Conservation (phyloP, 2,113 vertebrate species). For the Astur gentilis region DNA sequence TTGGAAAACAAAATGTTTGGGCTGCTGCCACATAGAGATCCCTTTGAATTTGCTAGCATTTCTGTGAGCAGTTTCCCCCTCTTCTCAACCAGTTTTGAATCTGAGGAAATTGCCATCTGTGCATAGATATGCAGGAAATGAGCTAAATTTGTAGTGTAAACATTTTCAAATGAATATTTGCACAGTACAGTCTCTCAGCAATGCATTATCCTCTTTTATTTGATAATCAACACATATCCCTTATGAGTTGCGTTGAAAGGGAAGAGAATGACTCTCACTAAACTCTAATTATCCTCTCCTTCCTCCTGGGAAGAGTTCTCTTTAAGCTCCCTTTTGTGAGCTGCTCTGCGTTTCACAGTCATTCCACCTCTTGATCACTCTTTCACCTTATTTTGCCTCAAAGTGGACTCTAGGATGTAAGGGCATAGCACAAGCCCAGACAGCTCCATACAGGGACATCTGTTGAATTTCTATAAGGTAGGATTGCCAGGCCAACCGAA, state of each 20-base stretch:
- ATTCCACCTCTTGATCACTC: neutral
- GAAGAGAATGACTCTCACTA: conserved; percentile 51
- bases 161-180: conserved; percentile 66
- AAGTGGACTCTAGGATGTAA: neutral
- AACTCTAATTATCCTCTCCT: conserved; percentile 48
- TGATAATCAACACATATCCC: conserved; percentile 59
- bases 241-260: conserved; percentile 36
- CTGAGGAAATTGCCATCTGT: conserved; percentile 42
- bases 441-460: accelerated
- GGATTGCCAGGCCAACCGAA: neutral
- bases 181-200: conserved; percentile 45
- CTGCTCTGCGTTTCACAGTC: neutral
- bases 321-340: conserved; percentile 8
- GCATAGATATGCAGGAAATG: conserved; percentile 52
- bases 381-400: neutral
- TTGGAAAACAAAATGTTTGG: neutral
- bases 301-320: conserved; percentile 49
- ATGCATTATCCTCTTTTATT: conserved; percentile 56
- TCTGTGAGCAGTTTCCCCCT: neutral
- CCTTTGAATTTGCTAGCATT: neutral
- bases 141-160: conserved; percentile 62
- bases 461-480: neutral
- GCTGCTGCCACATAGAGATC: neutral
- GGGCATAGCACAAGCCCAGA: neutral
- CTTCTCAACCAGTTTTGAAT: neutral